Conservation (phyloP, 2,888 invertebrate genomes). For the Anthophora plumipes region DNA sequence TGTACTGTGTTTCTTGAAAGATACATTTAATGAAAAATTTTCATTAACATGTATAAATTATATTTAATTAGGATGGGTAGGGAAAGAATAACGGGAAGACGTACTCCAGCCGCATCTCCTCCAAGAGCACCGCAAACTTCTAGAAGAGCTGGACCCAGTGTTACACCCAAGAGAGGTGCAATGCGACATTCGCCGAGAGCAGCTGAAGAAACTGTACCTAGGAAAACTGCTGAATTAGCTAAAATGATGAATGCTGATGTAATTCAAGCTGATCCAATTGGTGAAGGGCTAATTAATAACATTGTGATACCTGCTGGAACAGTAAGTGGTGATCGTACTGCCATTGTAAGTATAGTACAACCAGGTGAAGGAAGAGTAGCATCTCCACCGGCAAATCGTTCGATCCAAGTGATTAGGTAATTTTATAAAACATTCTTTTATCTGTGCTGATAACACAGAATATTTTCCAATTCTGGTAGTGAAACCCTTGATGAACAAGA, state of each 20-base stretch:
- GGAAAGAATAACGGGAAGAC: conserved; percentile 21
- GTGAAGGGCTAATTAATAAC: conserved; percentile 72
- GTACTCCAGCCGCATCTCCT: conserved; percentile 19
- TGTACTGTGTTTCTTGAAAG: background rate
- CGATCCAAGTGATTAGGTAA: conserved; percentile 74
- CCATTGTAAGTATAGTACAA: conserved; percentile 74
- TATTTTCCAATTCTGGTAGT: conserved; percentile 33
- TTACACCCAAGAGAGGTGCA: background rate
- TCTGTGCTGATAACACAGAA: background rate
- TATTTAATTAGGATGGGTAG: conserved; percentile 59
- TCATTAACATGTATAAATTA: background rate
- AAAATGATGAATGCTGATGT: conserved; percentile 76
- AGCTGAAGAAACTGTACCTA: conserved; percentile 44
- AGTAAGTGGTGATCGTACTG: conserved; percentile 71
- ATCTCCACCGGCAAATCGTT: conserved; percentile 67
- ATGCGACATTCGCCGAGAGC: background rate
- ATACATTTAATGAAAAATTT: background rate
- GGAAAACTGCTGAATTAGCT: conserved; percentile 72
- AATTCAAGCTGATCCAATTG: conserved; percentile 74
- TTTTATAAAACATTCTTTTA: background rate
- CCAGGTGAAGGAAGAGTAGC: conserved; percentile 10
- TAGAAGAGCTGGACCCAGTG: background rate
- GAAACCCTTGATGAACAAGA: conserved; percentile 76
- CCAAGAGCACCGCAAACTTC: background rate
- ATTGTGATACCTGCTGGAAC: conserved; percentile 78